Evolutionary conservation across 2,888 invertebrate species (phyloP), one percentile per base, ranked within the genome.

Genomic region (Trichacis sp.): DNA sequence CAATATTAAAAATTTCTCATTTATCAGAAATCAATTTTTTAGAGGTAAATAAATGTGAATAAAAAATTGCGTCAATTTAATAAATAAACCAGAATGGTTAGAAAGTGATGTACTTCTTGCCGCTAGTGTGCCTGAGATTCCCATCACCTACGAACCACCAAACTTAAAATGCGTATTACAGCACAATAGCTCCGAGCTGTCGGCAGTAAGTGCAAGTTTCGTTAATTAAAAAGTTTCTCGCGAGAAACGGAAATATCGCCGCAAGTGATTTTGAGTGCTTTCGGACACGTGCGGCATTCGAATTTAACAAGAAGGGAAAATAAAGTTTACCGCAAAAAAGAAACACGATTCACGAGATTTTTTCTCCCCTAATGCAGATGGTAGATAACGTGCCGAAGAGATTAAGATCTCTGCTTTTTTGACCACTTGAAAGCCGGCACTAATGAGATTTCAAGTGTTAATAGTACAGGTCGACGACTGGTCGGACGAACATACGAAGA

Each of bases 191-290:
- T 57, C 24, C 33, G 20, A 57, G 57, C 57, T 57, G 53, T 53
- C 33, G 45, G 45, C 43, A 15, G 30, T 49, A 50, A 64, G 54
- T 58, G 55, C 50, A 64, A 64, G 59, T 64, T 46, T 55, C 55
- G 64, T 64, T 64, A 59, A 64, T 64, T 64, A 55, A 64, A 64
- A 64, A 64, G 64, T 64, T 64, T 20, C n/a, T 46, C 38, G 20
- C 33, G 48, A 43, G 30, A 60, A 55, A 52, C 30, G 48, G 59
- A 52, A 60, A 52, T 49, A 36, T 53, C 52, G 57, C 49, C 56
- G 53, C 30, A 20, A 50, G 65, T 53, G 49, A 60, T 53, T 60
- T 53, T 47, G 15, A 56, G 52, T 40, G 52, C 53, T 55, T 12
- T 51, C 43, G 24, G 29, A 36, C 50, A 50, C 19, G 24, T 29